Evolutionary conservation across 2,797 vertebrate genomes (phyloP), one percentile per base, ranked within the genome.

Genomic region (Ctenopoma kingsleyae): DNA sequence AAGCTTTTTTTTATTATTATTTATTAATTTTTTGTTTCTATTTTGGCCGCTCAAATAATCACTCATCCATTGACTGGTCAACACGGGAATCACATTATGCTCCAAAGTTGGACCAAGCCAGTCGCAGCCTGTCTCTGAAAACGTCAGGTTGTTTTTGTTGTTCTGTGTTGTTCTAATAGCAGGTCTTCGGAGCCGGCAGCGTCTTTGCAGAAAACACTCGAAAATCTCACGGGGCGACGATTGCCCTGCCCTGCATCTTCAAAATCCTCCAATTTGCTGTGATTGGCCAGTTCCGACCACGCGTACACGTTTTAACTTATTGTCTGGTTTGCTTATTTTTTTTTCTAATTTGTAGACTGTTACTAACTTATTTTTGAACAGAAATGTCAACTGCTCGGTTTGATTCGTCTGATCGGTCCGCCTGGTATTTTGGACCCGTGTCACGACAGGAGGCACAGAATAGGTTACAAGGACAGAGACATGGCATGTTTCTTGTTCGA

Each of bases 371-470:
- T 92, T 89, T 76, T 71, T 40, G 27, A 74, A 69, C 54, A 67
- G 83, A 89, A 86, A 97, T 97, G 96, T 97, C 97, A 82, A 94
- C 95, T 58, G 96, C 96, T 67, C 96, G 97, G 76, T 99, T 99
- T 87, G 98, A 99, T 71, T 97, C 97, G 4, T 90, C 96, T 52
- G 98, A 99, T 89, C 96, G 97, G 74, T 95, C 95, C 65, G 92
- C 96, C 87, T 99, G 98, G 98, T 99, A 99, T 92, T 97, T 98
- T 86, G 98, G 98, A 50, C 95, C 95, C 1, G 94, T 99, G 86
- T 96, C 97, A 0, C 95, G 98, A 67, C 95, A 95, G 30, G 98
- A 99, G 93, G 96, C 97, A 2, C 97, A 98, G 94, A 96, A 91
- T 63, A 92, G 97, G 80, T 89, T 99, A 75, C 98, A 98, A 22